Conservation (phyloP, 1,140 invertebrate genomes). For the Vanessa atalanta region DNA sequence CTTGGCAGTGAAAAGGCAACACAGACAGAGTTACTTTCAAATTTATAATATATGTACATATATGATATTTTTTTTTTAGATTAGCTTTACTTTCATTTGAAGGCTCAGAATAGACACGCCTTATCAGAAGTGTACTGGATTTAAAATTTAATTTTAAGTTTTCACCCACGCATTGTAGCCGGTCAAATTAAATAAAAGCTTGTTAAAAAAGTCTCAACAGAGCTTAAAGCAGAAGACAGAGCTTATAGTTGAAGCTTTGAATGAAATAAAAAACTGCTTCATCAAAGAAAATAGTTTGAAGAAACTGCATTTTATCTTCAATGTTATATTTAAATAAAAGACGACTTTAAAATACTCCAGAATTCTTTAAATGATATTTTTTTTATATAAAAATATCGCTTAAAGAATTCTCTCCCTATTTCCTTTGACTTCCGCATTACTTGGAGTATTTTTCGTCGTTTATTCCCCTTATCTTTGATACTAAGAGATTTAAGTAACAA, state of each 20-base stretch:
- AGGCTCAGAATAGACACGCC: too few species aligned
- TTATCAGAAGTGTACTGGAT: too few species aligned
- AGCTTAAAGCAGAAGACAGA: neutral
- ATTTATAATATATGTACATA: too few species aligned
- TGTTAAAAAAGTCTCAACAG: too few species aligned
- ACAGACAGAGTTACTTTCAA: too few species aligned
- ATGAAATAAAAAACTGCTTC: neutral
- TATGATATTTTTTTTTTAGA: too few species aligned
- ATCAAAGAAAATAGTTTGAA: neutral
- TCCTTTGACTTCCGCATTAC: neutral
- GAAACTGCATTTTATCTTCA: constrained; percentile 2
- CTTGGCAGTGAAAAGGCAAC: too few species aligned
- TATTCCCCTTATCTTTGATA: neutral
- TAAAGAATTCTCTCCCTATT: neutral
- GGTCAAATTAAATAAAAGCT: too few species aligned
- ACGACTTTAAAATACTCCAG: neutral
- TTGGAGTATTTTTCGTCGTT: neutral
- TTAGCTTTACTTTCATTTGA: too few species aligned
- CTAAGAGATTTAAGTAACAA: too few species aligned
- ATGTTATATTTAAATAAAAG: neutral
- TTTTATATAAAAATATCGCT: neutral
- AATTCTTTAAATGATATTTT: constrained; percentile 2
- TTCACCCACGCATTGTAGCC: too few species aligned
- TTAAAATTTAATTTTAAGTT: too few species aligned
- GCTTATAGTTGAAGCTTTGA: neutral